Base-by-base conservation (phyloP, 2,888 invertebrate species). In the Limnephilus auricula region DNA sequence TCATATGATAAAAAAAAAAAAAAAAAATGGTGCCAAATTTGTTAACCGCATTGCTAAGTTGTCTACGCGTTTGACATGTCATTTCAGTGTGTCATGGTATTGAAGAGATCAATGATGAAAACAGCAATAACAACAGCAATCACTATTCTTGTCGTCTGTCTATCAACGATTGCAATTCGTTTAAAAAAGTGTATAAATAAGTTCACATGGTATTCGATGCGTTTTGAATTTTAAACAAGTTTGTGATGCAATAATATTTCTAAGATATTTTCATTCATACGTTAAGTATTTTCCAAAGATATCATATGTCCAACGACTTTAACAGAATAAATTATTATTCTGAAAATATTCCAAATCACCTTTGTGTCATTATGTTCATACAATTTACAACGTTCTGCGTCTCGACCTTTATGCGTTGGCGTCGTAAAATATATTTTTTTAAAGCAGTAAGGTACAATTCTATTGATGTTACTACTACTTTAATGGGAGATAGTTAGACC, bases 401-500 rank as follows among this genome's bases (percentile, higher is more conserved):
- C 65, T 65, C 9, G 65, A 25, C 25, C 65, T 25, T n/a, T 25
- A n/a, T 0, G 9, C 25, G 65, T 65, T 25, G 25, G 25, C 25
- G 65, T 65, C n/a, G 65, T 65, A 65, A 65, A 65, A 65, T 25
- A 65, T 25, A 2, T n/a, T 25, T 65, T n/a, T 65, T 65, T 25
- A 65, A 65, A 65, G 65, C 25, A 65, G 9, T 9, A n/a, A n/a
- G 65, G n/a, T 65, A 25, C 65, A 25, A 25, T 65, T 25, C 65
- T 25, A 65, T 65, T 65, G 65, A 65, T 65, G 0, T 25, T 65
- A 25, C 65, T 12, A 45, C 31, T 65, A 31, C 45, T 50, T 50
- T 5, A 30, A 50, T 50, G 18, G 31, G 45, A 30, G 31, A 31
- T 86, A 45, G 2, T 85, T 87, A 65, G 86, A 85, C 91, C 50